These are phyloP conservation scores for Stichopus horrens DNA, from an alignment of 53 echinoderm and acorn worm species.

Conservation along the genomic window DNA sequence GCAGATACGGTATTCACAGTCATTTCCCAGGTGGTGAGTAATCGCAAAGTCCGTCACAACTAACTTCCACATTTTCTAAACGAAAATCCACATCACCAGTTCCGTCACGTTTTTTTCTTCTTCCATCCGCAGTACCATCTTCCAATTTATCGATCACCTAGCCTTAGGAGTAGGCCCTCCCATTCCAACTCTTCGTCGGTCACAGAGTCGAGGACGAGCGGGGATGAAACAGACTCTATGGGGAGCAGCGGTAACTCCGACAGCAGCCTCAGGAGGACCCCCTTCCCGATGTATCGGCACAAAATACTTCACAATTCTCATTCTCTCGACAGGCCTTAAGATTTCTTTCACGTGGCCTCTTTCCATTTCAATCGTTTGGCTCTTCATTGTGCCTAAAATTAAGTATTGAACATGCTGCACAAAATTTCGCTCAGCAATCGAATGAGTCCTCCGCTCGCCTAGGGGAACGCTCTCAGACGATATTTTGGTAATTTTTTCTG, in stretches of 20 bases:
- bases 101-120: no score
- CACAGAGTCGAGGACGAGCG: constrained; percentile 41
- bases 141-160: constrained; percentile 45
- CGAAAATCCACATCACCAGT: no score
- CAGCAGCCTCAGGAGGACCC: constrained; percentile 22
- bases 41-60: no score
- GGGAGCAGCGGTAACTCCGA: constrained; percentile 45
- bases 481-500: neutral
- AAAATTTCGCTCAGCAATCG: neutral
- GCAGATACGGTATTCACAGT: no score
- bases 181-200: constrained; percentile 43
- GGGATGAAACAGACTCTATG: constrained; percentile 45
- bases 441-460: neutral
- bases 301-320: constrained; percentile 40
- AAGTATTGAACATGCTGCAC: constrained; percentile 35
- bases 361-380: constrained; percentile 11
- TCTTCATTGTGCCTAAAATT: constrained; percentile 25
- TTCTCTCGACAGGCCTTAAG: constrained; percentile 45
- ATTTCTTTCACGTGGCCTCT: neutral
- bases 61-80: no score
- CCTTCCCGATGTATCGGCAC: constrained; percentile 21
- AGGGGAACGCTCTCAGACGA: no score
- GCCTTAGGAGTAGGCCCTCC: constrained; percentile 48
- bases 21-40: no score
- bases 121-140: constrained; percentile 35